These are phyloP conservation scores for Falco punctatus DNA, from an alignment of 2,113 vertebrate species.

Conservation along the genomic window DNA sequence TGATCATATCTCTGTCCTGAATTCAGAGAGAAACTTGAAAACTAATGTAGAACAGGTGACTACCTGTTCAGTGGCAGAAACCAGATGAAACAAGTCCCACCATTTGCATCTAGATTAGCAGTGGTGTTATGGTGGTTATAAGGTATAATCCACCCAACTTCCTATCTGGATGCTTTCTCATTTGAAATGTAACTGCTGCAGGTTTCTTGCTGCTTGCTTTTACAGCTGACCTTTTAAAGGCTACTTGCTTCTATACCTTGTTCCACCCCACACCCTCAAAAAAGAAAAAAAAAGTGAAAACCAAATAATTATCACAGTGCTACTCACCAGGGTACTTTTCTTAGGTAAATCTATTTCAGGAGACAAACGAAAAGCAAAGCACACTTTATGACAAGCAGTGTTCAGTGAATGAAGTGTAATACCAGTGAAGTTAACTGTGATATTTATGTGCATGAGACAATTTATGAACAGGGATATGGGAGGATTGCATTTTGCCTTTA, in stretches of 20 bases:
- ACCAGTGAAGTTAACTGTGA: background rate
- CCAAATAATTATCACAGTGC: background rate
- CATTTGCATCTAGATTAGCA: background rate
- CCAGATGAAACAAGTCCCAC: background rate
- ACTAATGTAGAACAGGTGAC: background rate
- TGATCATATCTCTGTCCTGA: fast-evolving
- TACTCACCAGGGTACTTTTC: background rate
- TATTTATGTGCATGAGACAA: background rate
- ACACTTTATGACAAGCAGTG: background rate
- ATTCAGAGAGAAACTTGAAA: background rate
- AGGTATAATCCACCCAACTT: background rate
- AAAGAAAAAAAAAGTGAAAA: background rate
- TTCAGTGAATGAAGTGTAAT: background rate
- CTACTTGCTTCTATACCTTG: background rate
- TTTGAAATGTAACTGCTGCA: background rate
- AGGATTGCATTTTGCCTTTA: background rate
- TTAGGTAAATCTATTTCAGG: background rate
- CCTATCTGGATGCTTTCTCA: background rate
- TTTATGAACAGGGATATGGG: background rate
- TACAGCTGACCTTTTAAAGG: background rate
- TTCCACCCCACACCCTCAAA: fast-evolving
- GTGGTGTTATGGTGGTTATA: fast-evolving
- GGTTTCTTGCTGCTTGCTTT: background rate
- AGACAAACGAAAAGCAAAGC: background rate
- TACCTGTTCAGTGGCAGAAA: background rate